These are phyloP conservation scores for Oreochromis mossambicus DNA, from an alignment of 2,797 vertebrate species.

Conservation along the genomic window DNA sequence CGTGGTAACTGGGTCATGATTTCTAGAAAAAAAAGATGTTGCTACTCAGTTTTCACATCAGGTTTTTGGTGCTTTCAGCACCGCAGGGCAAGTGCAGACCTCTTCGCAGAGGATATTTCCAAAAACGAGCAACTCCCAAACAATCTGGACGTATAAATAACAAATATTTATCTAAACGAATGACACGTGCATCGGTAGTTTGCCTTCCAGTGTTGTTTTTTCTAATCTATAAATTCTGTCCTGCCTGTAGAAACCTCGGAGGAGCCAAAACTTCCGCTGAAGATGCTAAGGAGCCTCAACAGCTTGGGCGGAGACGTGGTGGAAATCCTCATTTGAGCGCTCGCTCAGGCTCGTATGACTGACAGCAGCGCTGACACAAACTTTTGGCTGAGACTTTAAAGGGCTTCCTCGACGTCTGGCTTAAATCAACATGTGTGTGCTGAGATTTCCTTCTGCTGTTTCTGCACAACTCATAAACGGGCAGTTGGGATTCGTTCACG, in stretches of 20 bases:
- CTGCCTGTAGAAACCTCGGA: constrained; percentile 46
- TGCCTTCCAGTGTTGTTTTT: neutral
- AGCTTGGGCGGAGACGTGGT: constrained; percentile 63
- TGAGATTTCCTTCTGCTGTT: constrained; percentile 55
- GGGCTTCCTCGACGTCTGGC: neutral
- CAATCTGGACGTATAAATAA: neutral
- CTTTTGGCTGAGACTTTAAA: neutral
- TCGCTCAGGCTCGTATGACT: neutral
- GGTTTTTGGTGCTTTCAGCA: neutral
- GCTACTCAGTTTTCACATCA: neutral
- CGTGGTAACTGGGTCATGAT: neutral
- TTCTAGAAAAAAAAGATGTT: neutral
- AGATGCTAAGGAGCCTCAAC: constrained; percentile 39
- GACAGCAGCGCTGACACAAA: neutral
- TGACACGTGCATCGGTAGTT: neutral
- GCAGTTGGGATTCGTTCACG: constrained; percentile 25
- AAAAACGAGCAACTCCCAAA: neutral
- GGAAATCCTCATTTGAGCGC: constrained; percentile 77
- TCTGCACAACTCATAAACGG: constrained; percentile 21
- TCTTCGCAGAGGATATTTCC: neutral
- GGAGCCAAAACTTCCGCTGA: constrained; percentile 29
- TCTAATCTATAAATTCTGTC: constrained; percentile 30
- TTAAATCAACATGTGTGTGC: constrained; percentile 12
- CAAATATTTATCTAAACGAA: neutral
- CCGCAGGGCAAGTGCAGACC: neutral